phyloP scores from a whole-genome alignment of 1,140 invertebrate genomes.

The Macrocentrus cingulum region DNA sequence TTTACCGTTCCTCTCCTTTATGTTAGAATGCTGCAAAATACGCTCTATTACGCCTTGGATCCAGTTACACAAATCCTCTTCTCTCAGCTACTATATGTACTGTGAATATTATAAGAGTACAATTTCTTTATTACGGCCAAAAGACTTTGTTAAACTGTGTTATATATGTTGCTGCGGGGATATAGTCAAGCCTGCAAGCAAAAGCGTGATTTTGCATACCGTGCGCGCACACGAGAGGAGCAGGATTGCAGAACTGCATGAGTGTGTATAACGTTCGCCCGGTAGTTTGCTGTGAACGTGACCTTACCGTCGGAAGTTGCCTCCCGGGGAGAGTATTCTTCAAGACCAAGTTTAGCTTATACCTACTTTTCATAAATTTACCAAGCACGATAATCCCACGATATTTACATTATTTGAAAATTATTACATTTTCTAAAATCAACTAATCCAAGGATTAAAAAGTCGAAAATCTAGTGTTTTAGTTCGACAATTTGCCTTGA shows the following conservation, averaged over 20 bases:
- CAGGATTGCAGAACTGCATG: background rate
- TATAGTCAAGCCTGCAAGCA: conserved; percentile 17
- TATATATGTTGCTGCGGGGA: background rate
- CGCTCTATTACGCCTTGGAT: conserved; percentile 13
- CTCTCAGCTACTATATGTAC: background rate
- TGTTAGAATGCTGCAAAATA: conserved; percentile 3
- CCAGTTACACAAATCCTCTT: conserved; percentile 13
- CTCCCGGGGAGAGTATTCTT: conserved; percentile 21
- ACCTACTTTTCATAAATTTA: conserved; percentile 14
- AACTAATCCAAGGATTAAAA: no score
- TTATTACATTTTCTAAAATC: no score
- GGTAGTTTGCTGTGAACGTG: conserved; percentile 31
- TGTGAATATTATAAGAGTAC: no score
- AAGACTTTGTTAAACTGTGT: conserved; percentile 6
- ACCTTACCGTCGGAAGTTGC: conserved; percentile 30
- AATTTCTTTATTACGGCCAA: no score
- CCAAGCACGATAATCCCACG: conserved; percentile 19
- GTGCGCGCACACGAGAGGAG: conserved; percentile 5
- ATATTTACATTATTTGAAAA: background rate
- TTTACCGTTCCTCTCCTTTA: background rate
- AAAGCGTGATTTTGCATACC: conserved; percentile 24
- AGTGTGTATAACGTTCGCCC: background rate
- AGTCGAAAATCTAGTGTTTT: no score
- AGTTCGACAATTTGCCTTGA: background rate
- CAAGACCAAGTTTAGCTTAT: background rate